phyloP scores from a whole-genome alignment of 2,797 vertebrate species.

The Pristis pectinata region DNA sequence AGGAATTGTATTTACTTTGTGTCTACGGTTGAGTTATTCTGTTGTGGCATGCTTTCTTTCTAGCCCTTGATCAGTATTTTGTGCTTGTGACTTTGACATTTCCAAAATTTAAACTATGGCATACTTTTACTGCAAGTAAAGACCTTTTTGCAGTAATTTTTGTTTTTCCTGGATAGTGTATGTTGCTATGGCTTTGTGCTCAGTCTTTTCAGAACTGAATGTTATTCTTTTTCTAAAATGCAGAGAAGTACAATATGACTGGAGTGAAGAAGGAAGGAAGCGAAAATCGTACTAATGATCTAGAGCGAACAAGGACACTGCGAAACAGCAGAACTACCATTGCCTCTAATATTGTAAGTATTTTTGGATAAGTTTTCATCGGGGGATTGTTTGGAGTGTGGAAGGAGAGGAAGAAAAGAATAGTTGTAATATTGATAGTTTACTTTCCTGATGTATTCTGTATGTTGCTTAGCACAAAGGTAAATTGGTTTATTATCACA shows the following conservation, averaged over 20 bases:
- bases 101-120: no score
- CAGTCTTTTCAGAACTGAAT: background rate
- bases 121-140: no score
- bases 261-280: conserved; percentile 42
- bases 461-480: background rate
- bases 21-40: no score
- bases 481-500: no score
- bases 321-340: conserved; percentile 63
- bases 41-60: no score
- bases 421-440: background rate
- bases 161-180: background rate
- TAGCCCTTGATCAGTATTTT: no score
- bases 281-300: conserved; percentile 55
- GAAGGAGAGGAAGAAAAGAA: background rate
- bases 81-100: no score
- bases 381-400: background rate
- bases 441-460: background rate
- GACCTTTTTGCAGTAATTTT: no score
- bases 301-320: conserved; percentile 61
- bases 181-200: background rate
- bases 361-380: background rate
- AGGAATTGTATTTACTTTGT: background rate
- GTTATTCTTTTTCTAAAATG: background rate
- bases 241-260: conserved; percentile 20
- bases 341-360: conserved; percentile 59